Conservation (phyloP, 1,140 invertebrate species). For the Melipona quadrifasciata region DNA sequence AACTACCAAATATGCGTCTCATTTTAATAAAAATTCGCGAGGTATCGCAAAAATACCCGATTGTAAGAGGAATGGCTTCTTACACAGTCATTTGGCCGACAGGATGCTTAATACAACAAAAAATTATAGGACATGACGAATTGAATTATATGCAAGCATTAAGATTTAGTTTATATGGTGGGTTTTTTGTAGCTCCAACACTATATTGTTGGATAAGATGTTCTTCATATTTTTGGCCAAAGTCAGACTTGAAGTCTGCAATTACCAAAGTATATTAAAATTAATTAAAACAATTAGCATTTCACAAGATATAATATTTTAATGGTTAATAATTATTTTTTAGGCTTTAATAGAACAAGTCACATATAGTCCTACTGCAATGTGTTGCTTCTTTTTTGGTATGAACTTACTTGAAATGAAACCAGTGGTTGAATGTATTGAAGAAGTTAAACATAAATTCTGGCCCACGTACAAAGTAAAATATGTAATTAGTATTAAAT, state of each 20-base stretch:
- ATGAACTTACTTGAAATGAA: conserved; percentile 91
- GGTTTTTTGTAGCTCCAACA: conserved; percentile 87
- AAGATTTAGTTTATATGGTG: conserved; percentile 87
- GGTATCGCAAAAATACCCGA: conserved; percentile 80
- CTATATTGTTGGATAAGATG: conserved; percentile 87
- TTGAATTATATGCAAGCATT: conserved; percentile 83
- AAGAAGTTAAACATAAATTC: conserved; percentile 90
- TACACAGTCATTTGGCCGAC: conserved; percentile 88
- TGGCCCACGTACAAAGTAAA: conserved; percentile 90
- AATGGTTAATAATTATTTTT: conserved; percentile 61
- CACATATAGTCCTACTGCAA: conserved; percentile 90
- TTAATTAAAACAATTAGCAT: background rate
- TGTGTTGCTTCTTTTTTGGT: conserved; percentile 90
- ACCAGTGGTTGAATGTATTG: conserved; percentile 84
- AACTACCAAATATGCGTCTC: conserved; percentile 69
- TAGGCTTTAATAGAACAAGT: conserved; percentile 91
- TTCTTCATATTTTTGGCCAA: conserved; percentile 85
- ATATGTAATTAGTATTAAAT: conserved; percentile 29
- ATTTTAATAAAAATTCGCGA: conserved; percentile 78
- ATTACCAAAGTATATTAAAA: conserved; percentile 84
- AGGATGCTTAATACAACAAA: conserved; percentile 84
- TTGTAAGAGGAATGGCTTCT: conserved; percentile 87
- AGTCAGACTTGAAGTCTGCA: conserved; percentile 84
- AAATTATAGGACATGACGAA: conserved; percentile 82
- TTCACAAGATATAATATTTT: background rate